Conservation (phyloP, 1,140 invertebrate species). For the Temnothorax curvispinosus region DNA sequence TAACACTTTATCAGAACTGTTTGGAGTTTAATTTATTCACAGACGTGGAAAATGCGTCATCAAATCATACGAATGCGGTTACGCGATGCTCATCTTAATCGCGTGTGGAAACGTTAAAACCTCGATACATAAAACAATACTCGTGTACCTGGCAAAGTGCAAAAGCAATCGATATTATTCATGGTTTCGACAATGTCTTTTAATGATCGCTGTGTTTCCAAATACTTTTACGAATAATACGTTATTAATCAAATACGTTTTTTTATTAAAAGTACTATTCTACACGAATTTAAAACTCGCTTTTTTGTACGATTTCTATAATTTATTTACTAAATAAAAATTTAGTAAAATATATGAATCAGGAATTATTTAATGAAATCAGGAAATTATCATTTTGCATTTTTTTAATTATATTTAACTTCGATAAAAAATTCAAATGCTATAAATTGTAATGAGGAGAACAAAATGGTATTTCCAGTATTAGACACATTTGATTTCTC, state of each 20-base stretch:
- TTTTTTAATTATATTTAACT: neutral
- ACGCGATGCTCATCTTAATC: neutral
- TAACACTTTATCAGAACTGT: neutral
- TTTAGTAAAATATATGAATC: neutral
- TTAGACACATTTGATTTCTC: neutral
- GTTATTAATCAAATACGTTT: neutral
- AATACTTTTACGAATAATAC: neutral
- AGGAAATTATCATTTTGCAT: neutral
- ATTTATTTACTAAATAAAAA: conserved; percentile 17
- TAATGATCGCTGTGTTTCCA: neutral
- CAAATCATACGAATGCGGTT: neutral
- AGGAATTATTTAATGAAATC: neutral
- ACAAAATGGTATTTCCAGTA: neutral
- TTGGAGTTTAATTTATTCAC: conserved; percentile 35
- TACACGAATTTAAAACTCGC: neutral
- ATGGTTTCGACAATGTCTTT: neutral
- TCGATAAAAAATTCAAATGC: neutral
- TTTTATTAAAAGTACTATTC: neutral
- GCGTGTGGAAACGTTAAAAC: neutral
- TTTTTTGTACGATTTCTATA: neutral
- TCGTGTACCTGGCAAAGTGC: neutral
- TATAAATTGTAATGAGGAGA: neutral
- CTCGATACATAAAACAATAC: neutral
- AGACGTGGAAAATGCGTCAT: conserved; percentile 32
- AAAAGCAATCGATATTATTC: neutral